A percentile compares a stretch with the other conserved stretches of the same genome.
Conservation (phyloP, 2,888 invertebrate genomes). For the Augochlorella aurata region DNA sequence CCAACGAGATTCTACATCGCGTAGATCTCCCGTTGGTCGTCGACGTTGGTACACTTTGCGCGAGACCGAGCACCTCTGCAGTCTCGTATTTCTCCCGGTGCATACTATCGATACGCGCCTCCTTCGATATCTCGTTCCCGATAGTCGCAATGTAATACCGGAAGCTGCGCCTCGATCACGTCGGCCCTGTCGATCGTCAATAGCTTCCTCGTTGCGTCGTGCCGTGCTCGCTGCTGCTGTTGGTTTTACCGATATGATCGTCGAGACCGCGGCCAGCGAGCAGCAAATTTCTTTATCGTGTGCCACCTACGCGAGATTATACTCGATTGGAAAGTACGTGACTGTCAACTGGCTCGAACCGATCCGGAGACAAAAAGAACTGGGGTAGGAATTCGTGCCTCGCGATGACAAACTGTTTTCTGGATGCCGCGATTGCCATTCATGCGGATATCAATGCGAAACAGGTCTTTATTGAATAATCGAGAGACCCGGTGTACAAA, state of each 20-base stretch:
- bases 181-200: conserved; percentile 64
- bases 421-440: background rate
- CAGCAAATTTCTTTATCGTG: conserved; percentile 59
- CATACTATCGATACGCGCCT: conserved; percentile 63
- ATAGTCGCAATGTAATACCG: conserved; percentile 69
- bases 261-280: conserved; percentile 24
- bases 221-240: conserved; percentile 29
- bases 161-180: conserved; percentile 70
- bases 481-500: background rate
- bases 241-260: conserved; percentile 53
- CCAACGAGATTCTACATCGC: conserved; percentile 43
- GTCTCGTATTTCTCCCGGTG: conserved; percentile 55
- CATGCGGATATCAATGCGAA: background rate
- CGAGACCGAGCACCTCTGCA: conserved; percentile 37
- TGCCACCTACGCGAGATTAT: conserved; percentile 55
- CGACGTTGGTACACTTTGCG: conserved; percentile 52
- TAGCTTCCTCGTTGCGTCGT: conserved; percentile 58
- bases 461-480: background rate
- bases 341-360: conserved; percentile 28
- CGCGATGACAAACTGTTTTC: conserved; percentile 4
- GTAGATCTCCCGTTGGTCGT: conserved; percentile 37
- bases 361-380: background rate
- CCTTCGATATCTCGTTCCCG: conserved; percentile 61
- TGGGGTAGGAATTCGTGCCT: conserved; percentile 17
- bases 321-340: conserved; percentile 46